phyloP scores from a whole-genome alignment of 2,797 vertebrate species.

The Ptychadena robeensis region DNA sequence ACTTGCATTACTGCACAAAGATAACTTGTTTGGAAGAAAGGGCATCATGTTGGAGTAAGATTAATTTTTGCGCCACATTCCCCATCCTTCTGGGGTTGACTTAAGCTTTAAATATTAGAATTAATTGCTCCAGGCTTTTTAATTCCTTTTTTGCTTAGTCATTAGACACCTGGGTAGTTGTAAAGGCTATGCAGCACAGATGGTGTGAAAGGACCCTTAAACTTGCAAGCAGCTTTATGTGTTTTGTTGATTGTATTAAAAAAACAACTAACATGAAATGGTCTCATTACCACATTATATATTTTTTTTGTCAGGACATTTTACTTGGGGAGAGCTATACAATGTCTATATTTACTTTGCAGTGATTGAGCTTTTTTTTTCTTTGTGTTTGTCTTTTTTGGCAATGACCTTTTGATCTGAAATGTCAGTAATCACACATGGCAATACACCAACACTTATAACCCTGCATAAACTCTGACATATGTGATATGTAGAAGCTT shows the following conservation, averaged over 20 bases:
- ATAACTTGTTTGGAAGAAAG: background rate
- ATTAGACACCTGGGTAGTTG: too few relatives aligned
- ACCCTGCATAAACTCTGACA: background rate
- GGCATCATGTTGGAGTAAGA: background rate
- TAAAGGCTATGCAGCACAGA: too few relatives aligned
- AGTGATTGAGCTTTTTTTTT: background rate
- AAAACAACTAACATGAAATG: too few relatives aligned
- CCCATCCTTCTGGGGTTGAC: background rate
- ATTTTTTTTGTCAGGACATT: too few relatives aligned
- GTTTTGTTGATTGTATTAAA: too few relatives aligned
- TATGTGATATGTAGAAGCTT: background rate
- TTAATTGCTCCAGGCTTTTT: too few relatives aligned
- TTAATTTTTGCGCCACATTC: background rate
- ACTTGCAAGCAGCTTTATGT: too few relatives aligned
- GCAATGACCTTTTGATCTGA: slow-evolving; percentile 14
- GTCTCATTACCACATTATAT: too few relatives aligned
- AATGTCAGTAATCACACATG: background rate
- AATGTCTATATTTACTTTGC: background rate
- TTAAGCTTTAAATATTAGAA: background rate
- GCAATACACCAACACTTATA: background rate
- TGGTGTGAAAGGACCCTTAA: too few relatives aligned
- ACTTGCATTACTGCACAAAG: too few relatives aligned
- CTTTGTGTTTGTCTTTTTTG: slow-evolving; percentile 18
- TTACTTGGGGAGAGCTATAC: too few relatives aligned
- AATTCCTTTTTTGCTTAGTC: too few relatives aligned